A percentile compares a stretch with the other conserved stretches of the same genome.
These are phyloP conservation scores for Ephialtes manifestator DNA, from an alignment of 2,888 invertebrate species.

Conservation along the genomic window DNA sequence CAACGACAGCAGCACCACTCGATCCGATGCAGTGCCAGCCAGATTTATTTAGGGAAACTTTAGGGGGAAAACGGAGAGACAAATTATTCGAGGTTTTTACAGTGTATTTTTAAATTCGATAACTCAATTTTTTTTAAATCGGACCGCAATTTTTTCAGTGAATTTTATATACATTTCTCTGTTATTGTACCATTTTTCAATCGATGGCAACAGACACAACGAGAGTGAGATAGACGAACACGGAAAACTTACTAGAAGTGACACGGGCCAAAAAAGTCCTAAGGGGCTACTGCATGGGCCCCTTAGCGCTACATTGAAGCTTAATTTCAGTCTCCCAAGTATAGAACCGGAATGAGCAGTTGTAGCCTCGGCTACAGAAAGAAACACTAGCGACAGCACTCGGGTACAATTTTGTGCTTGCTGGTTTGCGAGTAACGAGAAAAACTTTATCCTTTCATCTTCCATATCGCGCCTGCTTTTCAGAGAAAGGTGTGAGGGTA, in stretches of 20 bases:
- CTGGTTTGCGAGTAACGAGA: slow-evolving; percentile 65
- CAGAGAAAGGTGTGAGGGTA: slow-evolving; percentile 48
- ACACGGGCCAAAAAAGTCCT: no score
- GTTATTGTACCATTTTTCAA: no score
- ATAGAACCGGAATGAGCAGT: slow-evolving; percentile 31
- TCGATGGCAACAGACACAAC: no score
- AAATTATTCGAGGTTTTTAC: no score
- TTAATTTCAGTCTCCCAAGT: slow-evolving; percentile 53
- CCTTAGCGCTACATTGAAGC: slow-evolving; percentile 15
- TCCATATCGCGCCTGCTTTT: slow-evolving; percentile 60
- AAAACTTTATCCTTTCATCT: slow-evolving; percentile 72
- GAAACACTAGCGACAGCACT: slow-evolving; percentile 34
- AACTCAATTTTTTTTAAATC: no score
- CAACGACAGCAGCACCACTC: slow-evolving; percentile 40
- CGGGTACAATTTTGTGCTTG: slow-evolving; percentile 67
- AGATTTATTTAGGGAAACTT: not conserved
- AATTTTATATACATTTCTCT: no score
- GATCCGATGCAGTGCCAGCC: slow-evolving; percentile 8
- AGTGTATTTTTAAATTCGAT: no score
- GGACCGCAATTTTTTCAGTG: no score
- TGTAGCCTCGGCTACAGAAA: slow-evolving; percentile 7
- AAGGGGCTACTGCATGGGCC: no score
- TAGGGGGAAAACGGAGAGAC: no score
- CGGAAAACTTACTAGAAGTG: no score
- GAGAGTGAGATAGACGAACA: no score